Conservation (phyloP, 2,888 invertebrate species). For the Sussaba pulchella region DNA sequence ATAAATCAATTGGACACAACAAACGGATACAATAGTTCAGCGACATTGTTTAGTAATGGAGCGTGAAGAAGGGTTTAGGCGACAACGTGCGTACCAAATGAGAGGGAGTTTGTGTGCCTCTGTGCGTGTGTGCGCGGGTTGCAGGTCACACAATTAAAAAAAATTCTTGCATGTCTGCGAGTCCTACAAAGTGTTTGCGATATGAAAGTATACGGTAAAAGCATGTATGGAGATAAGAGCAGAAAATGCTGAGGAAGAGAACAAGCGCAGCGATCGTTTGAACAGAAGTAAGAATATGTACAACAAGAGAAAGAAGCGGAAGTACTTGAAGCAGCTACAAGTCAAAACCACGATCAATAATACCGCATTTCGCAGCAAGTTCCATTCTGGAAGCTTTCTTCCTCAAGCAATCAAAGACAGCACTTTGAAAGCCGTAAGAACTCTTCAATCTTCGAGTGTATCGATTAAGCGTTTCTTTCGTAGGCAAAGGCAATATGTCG, state of each 20-base stretch:
- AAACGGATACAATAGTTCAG: background rate
- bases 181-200: background rate
- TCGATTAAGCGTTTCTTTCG: slow-evolving; percentile 58
- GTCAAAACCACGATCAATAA: slow-evolving; percentile 14
- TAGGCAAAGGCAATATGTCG: slow-evolving; percentile 61
- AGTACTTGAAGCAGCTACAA: slow-evolving; percentile 6
- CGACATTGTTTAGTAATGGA: background rate
- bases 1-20: background rate
- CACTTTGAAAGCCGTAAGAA: slow-evolving; percentile 32
- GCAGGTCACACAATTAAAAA: too few species aligned
- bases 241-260: background rate
- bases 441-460: slow-evolving; percentile 61
- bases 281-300: background rate
- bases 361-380: slow-evolving; percentile 52
- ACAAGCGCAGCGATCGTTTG: slow-evolving; percentile 15
- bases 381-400: slow-evolving; percentile 62
- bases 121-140: too few species aligned
- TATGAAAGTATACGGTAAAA: slow-evolving; percentile 5
- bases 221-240: background rate
- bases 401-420: slow-evolving; percentile 40
- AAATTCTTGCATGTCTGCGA: too few species aligned
- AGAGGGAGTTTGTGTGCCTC: background rate
- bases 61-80: too few species aligned
- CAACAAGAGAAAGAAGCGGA: background rate
- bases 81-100: background rate